phyloP scores from a whole-genome alignment of 2,888 invertebrate species.

The Rhagophthalmus giganteus region DNA sequence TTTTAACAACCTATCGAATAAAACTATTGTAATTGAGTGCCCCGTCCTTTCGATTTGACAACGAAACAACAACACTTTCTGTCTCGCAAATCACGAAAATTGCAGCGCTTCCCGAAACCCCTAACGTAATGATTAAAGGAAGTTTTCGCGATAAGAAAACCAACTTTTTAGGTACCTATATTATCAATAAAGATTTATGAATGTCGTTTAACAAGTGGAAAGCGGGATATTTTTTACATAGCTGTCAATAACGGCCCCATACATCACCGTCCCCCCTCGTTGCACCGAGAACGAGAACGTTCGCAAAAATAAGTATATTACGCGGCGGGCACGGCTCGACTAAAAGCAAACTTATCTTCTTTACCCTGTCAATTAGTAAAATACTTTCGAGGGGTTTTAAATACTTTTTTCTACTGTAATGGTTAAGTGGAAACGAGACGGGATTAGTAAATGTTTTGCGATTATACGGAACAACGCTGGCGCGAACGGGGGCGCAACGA shows the following conservation, averaged over 20 bases:
- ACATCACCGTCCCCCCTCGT: conserved; percentile 18
- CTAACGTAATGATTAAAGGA: conserved; percentile 13
- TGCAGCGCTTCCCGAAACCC: conserved; percentile 2
- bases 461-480: no score
- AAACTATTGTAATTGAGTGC: no score
- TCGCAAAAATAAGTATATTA: conserved; percentile 9
- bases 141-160: no score
- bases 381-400: conserved; percentile 24
- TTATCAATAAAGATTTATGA: conserved; percentile 19
- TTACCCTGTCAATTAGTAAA: conserved; percentile 32
- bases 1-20: no score
- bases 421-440: no score
- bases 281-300: no score
- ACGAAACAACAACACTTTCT: no score
- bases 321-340: conserved; percentile 6
- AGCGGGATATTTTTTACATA: conserved; percentile 18
- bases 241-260: conserved; percentile 22
- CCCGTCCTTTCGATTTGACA: no score
- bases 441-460: no score
- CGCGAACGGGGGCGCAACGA: no score
- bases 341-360: conserved; percentile 28
- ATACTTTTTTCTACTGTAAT: conserved; percentile 21
- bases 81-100: no score
- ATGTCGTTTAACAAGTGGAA: conserved; percentile 12
- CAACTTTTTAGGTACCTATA: no score